These are phyloP conservation scores for Philhelius pedissequus DNA, from an alignment of 2,888 invertebrate genomes.

Conservation along the genomic window DNA sequence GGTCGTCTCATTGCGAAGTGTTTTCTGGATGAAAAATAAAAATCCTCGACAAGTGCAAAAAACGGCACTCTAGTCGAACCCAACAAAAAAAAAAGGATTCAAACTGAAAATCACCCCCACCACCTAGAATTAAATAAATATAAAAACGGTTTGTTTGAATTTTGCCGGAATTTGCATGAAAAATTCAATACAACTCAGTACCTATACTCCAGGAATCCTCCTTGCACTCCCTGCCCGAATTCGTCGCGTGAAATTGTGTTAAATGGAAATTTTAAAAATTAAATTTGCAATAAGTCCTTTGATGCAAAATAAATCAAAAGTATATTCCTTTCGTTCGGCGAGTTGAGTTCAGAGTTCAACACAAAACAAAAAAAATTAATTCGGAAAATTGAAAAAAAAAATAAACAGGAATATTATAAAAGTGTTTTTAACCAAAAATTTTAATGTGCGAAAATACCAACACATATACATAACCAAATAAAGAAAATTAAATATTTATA, in stretches of 20 bases:
- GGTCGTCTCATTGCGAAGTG: constrained; percentile 39
- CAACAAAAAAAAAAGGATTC: not conserved
- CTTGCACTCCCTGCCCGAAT: not conserved
- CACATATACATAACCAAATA: not conserved
- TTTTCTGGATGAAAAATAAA: constrained; percentile 2
- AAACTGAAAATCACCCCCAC: not conserved
- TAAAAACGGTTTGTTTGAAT: not conserved
- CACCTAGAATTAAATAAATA: not conserved
- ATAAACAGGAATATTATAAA: not conserved
- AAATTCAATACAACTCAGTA: not conserved
- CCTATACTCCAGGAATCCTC: not conserved
- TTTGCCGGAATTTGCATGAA: not conserved
- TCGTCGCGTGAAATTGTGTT: constrained; percentile 1
- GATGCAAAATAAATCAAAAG: not conserved
- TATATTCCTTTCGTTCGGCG: not conserved
- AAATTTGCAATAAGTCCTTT: too few relatives aligned
- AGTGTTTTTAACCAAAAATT: constrained; percentile 5
- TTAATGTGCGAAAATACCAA: constrained; percentile 21
- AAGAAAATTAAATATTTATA: constrained; percentile 21
- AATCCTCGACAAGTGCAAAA: constrained; percentile 8
- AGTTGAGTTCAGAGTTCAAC: constrained; percentile 21
- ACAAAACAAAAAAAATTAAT: not conserved
- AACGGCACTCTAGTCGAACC: constrained; percentile 1
- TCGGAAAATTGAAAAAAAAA: constrained; percentile 32
- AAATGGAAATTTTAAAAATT: constrained; percentile 46